Percentiles rank a stretch among this genome's conserved stretches.
Conservation (phyloP, 1,140 invertebrate genomes). For the Eciton burchellii region DNA sequence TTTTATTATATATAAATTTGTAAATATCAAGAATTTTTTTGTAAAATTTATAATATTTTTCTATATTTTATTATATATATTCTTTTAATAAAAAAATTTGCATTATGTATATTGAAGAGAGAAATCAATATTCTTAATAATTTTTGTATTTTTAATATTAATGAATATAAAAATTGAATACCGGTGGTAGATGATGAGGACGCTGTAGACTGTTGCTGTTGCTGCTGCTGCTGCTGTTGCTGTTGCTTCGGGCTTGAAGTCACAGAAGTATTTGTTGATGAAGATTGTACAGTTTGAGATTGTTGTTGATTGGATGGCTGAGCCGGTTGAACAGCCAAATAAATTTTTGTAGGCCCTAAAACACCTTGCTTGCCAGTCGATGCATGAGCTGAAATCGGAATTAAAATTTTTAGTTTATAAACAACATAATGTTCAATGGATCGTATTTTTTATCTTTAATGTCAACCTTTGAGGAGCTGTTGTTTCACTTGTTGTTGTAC, state of each 20-base stretch:
- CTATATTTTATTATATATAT: neutral
- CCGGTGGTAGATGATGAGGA: conserved; percentile 59
- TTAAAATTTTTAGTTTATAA: conserved; percentile 66
- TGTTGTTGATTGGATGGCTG: conserved; percentile 66
- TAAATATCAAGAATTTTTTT: conserved; percentile 12
- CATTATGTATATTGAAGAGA: neutral
- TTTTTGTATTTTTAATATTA: neutral
- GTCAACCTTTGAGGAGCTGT: conserved; percentile 92
- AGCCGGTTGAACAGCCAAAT: conserved; percentile 91
- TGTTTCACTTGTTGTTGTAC: conserved; percentile 96
- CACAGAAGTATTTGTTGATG: conserved; percentile 72
- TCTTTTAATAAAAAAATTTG: neutral
- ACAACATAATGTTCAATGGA: conserved; percentile 5
- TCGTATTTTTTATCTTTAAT: conserved; percentile 6
- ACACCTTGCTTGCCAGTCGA: conserved; percentile 93
- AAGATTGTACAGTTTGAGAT: conserved; percentile 62
- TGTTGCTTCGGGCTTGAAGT: conserved; percentile 59
- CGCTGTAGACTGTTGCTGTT: conserved; percentile 54
- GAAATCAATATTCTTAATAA: neutral
- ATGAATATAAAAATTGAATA: conserved; percentile 36
- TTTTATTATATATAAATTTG: neutral
- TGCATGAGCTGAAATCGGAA: conserved; percentile 89
- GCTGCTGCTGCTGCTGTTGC: no score
- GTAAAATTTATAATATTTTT: neutral
- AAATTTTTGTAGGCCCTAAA: conserved; percentile 93